A percentile compares a stretch with the other conserved stretches of the same genome.
Conservation (phyloP, 2,113 vertebrate genomes). For the Microcebus lehilahytsara region DNA sequence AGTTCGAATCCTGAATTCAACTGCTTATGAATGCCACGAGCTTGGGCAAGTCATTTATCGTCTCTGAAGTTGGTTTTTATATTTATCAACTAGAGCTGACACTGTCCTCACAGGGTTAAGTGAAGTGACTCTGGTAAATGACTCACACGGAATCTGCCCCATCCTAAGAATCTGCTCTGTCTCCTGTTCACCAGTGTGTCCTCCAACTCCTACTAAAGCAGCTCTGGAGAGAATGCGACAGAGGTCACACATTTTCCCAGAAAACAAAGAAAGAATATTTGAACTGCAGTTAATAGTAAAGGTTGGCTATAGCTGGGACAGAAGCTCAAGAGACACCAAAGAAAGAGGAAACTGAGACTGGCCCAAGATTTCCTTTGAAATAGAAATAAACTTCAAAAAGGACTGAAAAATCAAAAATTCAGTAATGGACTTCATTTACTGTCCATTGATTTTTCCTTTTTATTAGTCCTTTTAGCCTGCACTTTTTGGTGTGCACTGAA, state of each 20-base stretch:
- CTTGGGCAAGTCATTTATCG: neutral
- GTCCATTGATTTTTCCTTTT: neutral
- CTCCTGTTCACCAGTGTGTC: neutral
- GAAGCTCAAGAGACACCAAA: neutral
- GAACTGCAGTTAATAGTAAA: neutral
- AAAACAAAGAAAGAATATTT: neutral
- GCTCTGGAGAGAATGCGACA: neutral
- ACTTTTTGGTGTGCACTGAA: conserved; percentile 14
- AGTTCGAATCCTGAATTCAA: neutral
- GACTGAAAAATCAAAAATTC: neutral
- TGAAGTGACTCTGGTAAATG: neutral
- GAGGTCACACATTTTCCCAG: neutral
- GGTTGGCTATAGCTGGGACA: neutral
- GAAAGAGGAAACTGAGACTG: neutral
- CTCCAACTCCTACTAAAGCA: neutral
- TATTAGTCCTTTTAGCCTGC: neutral
- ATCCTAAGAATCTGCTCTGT: neutral
- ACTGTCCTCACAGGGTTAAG: neutral
- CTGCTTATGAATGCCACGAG: neutral
- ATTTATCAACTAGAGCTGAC: neutral
- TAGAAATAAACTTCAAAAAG: neutral
- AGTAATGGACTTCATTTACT: neutral
- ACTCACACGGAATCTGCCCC: neutral
- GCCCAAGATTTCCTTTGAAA: neutral
- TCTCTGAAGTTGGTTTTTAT: neutral